Conservation (phyloP, 1,140 invertebrate species). For the Homarus americanus region DNA sequence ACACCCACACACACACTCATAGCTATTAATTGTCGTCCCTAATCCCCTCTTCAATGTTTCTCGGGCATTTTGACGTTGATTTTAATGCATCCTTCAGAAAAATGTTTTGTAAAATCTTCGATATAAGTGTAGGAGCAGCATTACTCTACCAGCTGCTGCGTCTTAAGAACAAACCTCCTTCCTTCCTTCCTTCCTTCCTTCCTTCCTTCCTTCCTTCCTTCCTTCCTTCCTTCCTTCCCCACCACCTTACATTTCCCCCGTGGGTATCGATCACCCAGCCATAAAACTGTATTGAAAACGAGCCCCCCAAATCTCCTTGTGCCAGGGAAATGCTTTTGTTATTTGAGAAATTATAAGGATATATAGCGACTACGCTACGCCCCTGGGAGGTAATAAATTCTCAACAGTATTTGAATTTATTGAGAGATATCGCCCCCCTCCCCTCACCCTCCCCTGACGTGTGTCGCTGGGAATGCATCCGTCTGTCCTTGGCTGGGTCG, state of each 20-base stretch:
- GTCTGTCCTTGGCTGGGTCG: too few species aligned
- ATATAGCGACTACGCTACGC: not conserved
- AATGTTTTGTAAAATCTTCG: too few species aligned
- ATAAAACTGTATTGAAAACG: not conserved
- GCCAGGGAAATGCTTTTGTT: not conserved
- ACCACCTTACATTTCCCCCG: not conserved
- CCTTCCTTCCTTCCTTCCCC: not conserved
- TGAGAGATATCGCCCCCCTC: not conserved
- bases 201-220: not conserved
- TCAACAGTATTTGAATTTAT: not conserved
- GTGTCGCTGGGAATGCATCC: not conserved
- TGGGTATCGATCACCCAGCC: not conserved
- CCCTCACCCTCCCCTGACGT: not conserved
- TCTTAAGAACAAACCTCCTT: not conserved
- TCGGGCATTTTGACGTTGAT: too few species aligned
- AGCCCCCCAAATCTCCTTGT: not conserved
- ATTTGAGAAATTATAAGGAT: slow-evolving; percentile 12
- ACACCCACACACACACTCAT: too few species aligned
- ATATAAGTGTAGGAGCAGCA: too few species aligned
- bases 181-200: not conserved
- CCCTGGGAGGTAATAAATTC: not conserved
- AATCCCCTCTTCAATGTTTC: too few species aligned
- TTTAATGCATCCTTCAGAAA: too few species aligned
- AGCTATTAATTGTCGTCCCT: too few species aligned
- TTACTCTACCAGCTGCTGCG: too few species aligned